Evolutionary conservation across 2,888 invertebrate species (phyloP).

Genomic region (Scaeva pyrastri): DNA sequence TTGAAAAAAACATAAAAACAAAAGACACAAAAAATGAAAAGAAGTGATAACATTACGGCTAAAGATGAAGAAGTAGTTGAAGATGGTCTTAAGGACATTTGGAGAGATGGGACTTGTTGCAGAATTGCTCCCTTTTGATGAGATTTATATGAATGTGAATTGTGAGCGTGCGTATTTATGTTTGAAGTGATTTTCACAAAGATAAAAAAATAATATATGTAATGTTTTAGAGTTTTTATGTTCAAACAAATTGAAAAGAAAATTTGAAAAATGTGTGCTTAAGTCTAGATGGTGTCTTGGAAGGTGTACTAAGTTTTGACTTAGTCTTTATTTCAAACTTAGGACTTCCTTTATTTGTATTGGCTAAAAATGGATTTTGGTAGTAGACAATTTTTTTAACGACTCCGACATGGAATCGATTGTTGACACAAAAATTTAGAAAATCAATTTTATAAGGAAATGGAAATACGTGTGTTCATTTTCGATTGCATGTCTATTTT

Average conservation of each 20-base stretch:
- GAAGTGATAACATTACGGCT: slow-evolving; percentile 30
- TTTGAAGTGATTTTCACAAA: slow-evolving; percentile 24
- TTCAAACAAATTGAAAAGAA: not conserved
- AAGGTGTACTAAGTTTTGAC: too few species aligned
- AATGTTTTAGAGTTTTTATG: slow-evolving; percentile 23
- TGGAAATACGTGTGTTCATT: too few species aligned
- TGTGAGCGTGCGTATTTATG: slow-evolving; percentile 21
- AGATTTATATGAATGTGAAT: not conserved
- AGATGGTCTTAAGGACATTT: slow-evolving; percentile 28
- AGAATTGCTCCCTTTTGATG: slow-evolving; percentile 28
- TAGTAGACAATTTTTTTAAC: too few species aligned
- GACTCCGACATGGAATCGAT: too few species aligned
- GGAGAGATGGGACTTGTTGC: slow-evolving; percentile 55
- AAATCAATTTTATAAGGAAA: too few species aligned
- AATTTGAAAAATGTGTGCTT: not conserved
- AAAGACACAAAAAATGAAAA: slow-evolving; percentile 30
- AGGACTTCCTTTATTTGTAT: too few species aligned
- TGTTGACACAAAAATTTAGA: too few species aligned
- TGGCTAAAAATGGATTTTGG: too few species aligned
- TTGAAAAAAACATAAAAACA: not conserved
- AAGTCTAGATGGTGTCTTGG: too few species aligned
- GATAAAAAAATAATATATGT: not conserved
- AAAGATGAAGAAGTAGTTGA: slow-evolving; percentile 15
- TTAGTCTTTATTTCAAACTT: too few species aligned
- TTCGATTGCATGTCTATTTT: too few species aligned